Percentiles rank a stretch among this genome's conserved stretches.
Conservation (phyloP, 1,140 invertebrate genomes). For the Grapholita molesta region DNA sequence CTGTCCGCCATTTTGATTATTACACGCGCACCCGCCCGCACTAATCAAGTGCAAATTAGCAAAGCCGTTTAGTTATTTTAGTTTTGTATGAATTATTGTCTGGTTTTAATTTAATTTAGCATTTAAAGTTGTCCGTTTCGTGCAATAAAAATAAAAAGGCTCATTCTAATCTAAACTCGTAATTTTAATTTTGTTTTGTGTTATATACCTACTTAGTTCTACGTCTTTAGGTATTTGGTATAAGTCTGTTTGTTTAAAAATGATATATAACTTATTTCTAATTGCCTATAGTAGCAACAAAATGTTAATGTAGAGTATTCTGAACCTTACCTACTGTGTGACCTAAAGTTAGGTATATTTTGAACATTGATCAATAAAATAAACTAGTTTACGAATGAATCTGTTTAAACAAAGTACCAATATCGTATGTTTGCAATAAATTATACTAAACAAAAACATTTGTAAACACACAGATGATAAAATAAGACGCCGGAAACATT, state of each 20-base stretch:
- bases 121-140: background rate
- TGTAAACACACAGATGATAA: background rate
- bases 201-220: no score
- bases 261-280: no score
- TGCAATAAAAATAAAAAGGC: background rate
- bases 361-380: no score
- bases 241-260: no score
- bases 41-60: background rate
- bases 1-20: conserved; percentile 13
- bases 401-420: background rate
- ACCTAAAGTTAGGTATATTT: no score
- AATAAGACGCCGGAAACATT: conserved; percentile 3
- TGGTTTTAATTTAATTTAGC: background rate
- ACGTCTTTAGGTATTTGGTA: no score
- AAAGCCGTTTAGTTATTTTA: background rate
- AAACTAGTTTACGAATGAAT: background rate
- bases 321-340: no score
- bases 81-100: background rate
- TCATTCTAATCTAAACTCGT: background rate
- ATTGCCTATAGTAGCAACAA: no score
- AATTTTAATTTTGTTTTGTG: no score
- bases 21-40: conserved; percentile 6
- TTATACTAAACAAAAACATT: conserved; percentile 6
- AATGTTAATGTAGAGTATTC: no score
- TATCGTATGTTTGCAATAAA: background rate